phyloP scores from a whole-genome alignment of 2,888 invertebrate genomes.

The Lutraria lutraria region DNA sequence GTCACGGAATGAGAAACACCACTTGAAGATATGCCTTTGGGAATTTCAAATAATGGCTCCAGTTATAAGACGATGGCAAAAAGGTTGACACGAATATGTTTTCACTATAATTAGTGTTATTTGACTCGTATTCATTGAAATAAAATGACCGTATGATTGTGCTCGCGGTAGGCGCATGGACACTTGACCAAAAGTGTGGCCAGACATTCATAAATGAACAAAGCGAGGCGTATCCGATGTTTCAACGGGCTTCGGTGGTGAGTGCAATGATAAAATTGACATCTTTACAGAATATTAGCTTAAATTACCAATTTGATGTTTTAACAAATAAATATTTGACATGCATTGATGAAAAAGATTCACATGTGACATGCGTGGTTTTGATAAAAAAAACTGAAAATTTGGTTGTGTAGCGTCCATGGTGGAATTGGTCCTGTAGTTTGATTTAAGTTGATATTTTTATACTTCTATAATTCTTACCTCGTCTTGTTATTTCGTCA shows the following conservation, averaged over 20 bases:
- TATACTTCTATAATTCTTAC: too few relatives aligned
- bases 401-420: too few relatives aligned
- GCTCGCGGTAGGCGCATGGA: constrained; percentile 40
- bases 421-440: too few relatives aligned
- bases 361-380: not conserved
- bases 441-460: too few relatives aligned
- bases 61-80: constrained; percentile 41
- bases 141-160: constrained; percentile 36
- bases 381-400: too few relatives aligned
- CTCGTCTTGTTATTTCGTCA: too few relatives aligned
- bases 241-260: not conserved
- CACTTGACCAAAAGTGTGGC: constrained; percentile 51
- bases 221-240: constrained; percentile 39
- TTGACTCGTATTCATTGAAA: constrained; percentile 57
- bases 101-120: constrained; percentile 63
- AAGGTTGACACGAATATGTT: constrained; percentile 65
- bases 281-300: constrained; percentile 16
- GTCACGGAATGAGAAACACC: constrained; percentile 12
- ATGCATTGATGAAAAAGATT: not conserved
- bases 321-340: not conserved
- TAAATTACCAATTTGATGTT: constrained; percentile 22
- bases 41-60: constrained; percentile 40
- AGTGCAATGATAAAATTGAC: constrained; percentile 7
- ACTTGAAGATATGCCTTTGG: constrained; percentile 41
- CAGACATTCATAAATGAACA: constrained; percentile 26